Evolutionary conservation across 2,888 invertebrate genomes (phyloP).

Genomic region (Sisyra terminalis): DNA sequence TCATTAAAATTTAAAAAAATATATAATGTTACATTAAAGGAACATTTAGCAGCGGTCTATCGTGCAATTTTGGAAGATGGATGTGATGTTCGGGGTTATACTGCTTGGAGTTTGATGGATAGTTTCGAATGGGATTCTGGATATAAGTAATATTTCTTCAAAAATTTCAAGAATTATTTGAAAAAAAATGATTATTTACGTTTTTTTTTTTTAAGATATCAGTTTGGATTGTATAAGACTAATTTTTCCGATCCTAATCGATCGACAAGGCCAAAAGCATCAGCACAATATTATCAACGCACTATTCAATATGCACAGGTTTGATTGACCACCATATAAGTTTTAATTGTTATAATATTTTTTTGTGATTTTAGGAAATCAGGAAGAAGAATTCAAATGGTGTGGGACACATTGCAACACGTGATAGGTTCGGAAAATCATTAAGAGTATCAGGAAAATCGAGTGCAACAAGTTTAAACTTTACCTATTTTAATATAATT

Average conservation of each 20-base stretch:
- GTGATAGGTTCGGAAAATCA: no score
- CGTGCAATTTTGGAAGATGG: conserved; percentile 17
- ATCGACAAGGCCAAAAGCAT: background rate
- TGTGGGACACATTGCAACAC: no score
- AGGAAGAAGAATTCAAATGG: no score
- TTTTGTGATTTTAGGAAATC: no score
- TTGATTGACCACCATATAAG: no score
- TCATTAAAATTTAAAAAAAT: no score
- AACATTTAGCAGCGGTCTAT: conserved; percentile 4
- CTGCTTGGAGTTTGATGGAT: conserved; percentile 30
- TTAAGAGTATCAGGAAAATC: no score
- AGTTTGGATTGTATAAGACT: conserved; percentile 4
- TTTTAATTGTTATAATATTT: no score
- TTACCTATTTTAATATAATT: no score
- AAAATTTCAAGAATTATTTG: background rate
- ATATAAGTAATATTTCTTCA: conserved; percentile 16
- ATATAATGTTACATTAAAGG: conserved; percentile 2
- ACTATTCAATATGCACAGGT: background rate
- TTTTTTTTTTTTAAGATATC: background rate
- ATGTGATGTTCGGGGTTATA: conserved; percentile 23
- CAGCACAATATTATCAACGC: background rate
- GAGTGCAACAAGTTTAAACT: no score
- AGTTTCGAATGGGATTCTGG: conserved; percentile 28
- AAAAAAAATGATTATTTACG: no score
- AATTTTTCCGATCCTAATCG: background rate